phyloP scores from a whole-genome alignment of 2,888 invertebrate species.

The Patella depressa region DNA sequence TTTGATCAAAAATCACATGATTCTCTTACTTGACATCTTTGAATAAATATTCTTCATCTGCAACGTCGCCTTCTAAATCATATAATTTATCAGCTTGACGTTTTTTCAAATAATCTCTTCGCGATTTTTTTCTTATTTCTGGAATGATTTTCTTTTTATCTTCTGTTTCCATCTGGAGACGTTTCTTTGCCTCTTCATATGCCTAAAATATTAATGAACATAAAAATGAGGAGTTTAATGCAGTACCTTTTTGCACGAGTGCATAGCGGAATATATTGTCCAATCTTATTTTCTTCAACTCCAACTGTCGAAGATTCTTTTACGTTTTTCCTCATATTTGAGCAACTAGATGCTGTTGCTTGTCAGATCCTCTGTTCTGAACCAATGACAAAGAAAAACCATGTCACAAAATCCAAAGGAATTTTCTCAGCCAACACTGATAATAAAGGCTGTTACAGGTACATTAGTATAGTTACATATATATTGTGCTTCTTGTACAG shows the following conservation, averaged over 20 bases:
- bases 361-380: too few species aligned
- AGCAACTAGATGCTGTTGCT: too few species aligned
- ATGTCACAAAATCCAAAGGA: too few species aligned
- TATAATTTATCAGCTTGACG: constrained; percentile 95
- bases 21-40: constrained; percentile 84
- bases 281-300: background rate
- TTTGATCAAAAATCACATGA: background rate
- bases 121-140: constrained; percentile 88
- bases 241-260: background rate
- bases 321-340: background rate
- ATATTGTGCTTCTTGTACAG: too few species aligned
- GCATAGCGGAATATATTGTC: background rate
- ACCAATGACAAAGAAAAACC: too few species aligned
- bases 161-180: constrained; percentile 88
- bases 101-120: constrained; percentile 94
- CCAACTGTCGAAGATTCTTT: background rate
- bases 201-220: constrained; percentile 48
- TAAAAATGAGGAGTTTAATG: background rate
- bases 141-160: constrained; percentile 89
- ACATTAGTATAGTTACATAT: too few species aligned
- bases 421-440: background rate
- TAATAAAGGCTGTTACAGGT: too few species aligned
- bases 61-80: constrained; percentile 93
- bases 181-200: constrained; percentile 86
- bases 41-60: constrained; percentile 96